These are phyloP conservation scores for Corapipo altera DNA, from an alignment of 2,113 vertebrate genomes.

Conservation along the genomic window DNA sequence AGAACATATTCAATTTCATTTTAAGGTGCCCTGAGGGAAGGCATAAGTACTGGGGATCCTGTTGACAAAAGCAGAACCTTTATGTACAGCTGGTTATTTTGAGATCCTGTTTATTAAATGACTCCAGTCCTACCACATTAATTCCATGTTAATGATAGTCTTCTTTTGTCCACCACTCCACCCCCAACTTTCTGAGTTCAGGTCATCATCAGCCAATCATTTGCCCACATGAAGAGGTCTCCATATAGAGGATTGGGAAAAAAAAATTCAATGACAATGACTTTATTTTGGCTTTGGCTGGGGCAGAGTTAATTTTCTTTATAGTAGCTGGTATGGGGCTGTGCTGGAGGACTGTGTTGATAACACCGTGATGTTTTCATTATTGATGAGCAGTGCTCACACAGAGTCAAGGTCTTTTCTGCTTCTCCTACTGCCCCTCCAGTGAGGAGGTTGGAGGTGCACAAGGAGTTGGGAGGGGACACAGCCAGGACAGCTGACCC, in stretches of 20 bases:
- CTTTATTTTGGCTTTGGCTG: not conserved
- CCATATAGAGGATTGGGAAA: not conserved
- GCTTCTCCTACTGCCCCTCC: not conserved
- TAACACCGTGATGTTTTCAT: not conserved
- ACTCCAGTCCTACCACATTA: not conserved
- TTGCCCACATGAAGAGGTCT: not conserved
- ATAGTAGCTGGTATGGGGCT: not conserved
- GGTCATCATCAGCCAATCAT: accelerated
- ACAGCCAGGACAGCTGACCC: not conserved
- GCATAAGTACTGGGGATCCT: not conserved
- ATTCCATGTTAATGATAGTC: not conserved
- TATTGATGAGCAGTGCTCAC: not conserved
- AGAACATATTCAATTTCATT: not conserved
- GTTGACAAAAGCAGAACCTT: not conserved
- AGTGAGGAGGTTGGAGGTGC: not conserved
- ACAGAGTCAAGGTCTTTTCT: not conserved
- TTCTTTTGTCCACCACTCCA: not conserved
- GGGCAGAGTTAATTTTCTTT: not conserved
- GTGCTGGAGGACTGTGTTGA: not conserved
- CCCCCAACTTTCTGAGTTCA: not conserved
- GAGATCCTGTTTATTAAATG: not conserved
- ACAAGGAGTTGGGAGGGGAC: not conserved
- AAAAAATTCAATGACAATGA: not conserved
- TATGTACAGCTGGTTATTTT: not conserved
- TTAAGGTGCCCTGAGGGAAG: not conserved